phyloP scores from a whole-genome alignment of 2,797 vertebrate genomes.

The Alauda arvensis region DNA sequence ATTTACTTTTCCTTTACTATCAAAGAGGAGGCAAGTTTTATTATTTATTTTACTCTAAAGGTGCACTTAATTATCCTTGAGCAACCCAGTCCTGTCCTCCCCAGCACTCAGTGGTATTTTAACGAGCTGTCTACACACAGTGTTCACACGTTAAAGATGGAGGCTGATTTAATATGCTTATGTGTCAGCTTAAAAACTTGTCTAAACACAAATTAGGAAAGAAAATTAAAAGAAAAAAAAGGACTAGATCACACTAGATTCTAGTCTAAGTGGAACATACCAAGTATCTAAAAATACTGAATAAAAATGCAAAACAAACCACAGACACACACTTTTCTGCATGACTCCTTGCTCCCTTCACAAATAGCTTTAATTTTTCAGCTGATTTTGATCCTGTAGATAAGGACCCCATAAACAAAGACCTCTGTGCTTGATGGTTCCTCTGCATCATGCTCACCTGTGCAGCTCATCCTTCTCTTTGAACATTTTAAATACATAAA shows the following conservation, averaged over 20 bases:
- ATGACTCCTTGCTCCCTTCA: background rate
- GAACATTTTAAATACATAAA: background rate
- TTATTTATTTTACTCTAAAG: background rate
- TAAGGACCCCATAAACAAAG: background rate
- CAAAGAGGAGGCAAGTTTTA: background rate
- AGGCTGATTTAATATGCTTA: background rate
- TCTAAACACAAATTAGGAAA: background rate
- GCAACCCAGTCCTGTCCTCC: background rate
- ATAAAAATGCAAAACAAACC: background rate
- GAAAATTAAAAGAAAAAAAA: background rate
- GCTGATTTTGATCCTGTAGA: background rate
- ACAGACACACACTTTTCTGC: background rate
- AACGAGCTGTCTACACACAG: background rate
- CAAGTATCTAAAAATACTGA: background rate
- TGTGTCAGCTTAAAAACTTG: background rate
- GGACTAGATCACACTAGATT: background rate
- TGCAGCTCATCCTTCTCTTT: background rate
- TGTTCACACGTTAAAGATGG: background rate
- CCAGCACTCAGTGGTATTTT: background rate
- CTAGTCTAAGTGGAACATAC: background rate
- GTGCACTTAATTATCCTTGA: background rate
- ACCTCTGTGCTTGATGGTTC: background rate
- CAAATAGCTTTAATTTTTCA: background rate
- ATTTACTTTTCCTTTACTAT: background rate
- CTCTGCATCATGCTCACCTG: background rate